Conservation (phyloP, 2,797 vertebrate species). For the Astyanax mexicanus region DNA sequence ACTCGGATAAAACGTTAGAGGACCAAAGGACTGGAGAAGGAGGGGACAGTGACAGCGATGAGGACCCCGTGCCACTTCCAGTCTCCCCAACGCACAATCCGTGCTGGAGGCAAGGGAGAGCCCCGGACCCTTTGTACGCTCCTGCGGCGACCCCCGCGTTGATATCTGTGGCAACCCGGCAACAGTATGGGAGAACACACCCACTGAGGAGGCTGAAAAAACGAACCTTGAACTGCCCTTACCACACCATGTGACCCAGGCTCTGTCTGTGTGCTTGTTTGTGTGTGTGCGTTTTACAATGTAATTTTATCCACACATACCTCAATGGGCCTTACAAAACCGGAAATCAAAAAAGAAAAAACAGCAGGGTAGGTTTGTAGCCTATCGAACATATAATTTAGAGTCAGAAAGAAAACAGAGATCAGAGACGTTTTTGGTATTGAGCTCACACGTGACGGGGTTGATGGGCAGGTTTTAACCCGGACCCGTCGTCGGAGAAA, state of each 20-base stretch:
- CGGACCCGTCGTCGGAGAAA: slow-evolving; percentile 30
- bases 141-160: slow-evolving; percentile 53
- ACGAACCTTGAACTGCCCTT: slow-evolving; percentile 88
- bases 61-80: slow-evolving; percentile 62
- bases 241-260: slow-evolving; percentile 93
- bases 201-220: slow-evolving; percentile 91
- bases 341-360: slow-evolving; percentile 38
- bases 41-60: slow-evolving; percentile 76
- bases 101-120: slow-evolving; percentile 64
- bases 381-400: slow-evolving; percentile 4
- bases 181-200: slow-evolving; percentile 92
- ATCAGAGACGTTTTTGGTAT: slow-evolving; percentile 39
- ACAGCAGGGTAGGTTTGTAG: slow-evolving; percentile 13
- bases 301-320: slow-evolving; percentile 47
- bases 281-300: slow-evolving; percentile 30
- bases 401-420: slow-evolving; percentile 14
- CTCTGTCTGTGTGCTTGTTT: slow-evolving; percentile 47
- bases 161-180: slow-evolving; percentile 75
- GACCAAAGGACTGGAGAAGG: slow-evolving; percentile 18
- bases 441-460: slow-evolving; percentile 38
- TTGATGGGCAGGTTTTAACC: slow-evolving; percentile 42
- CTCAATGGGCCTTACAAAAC: slow-evolving; percentile 62
- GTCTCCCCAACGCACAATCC: slow-evolving; percentile 63
- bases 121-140: slow-evolving; percentile 50
- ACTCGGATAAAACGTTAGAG: slow-evolving; percentile 44